Evolutionary conservation across 2,888 invertebrate species (phyloP), one percentile per base, ranked within the genome.

Genomic region (Atrina japonica): DNA sequence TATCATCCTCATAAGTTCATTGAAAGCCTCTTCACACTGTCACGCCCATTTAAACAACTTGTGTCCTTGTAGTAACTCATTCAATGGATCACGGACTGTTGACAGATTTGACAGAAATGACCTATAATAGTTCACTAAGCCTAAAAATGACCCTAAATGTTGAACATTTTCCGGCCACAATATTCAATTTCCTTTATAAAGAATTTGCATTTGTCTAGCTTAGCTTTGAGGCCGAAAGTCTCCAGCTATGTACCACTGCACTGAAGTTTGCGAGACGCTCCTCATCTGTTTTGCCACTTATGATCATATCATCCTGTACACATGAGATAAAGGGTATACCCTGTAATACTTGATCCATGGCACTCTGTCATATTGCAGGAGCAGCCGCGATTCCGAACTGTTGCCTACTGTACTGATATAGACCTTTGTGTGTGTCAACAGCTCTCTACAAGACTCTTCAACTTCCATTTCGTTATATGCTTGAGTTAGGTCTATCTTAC

Each of bases 1-100:
- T 7, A 87, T 72, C 23, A 77, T 30, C n/a, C 63, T 29, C 68
- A 88, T 88, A 2, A 82, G 65, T 45, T 52, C 45, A 0, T 49
- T 52, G 49, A 84, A 77, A 1, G 84, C 80, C 45, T 68, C 25
- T 11, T 76, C 70, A 65, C 75, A 71, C n/a, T 68, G 45, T 40
- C 25, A 6, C 47, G 59, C 65, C 78, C 77, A 76, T 9, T 61
- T 53, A 78, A 77, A 84, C 16, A 29, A 25, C 53, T 41, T 63
- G 9, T 70, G 58, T 6, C 67, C 74, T 16, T 73, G 40, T 11
- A 78, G 53, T 7, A 86, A 53, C 21, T 75, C 45, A 58, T 84
- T 72, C 16, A 88, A 50, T 9, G 85, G 84, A n/a, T 65, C 45
- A 1, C 50, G 30, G 5, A 60, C 61, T 11, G 53, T 60, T 2